Conservation (phyloP, 2,888 invertebrate species). For the Acleris emargana region DNA sequence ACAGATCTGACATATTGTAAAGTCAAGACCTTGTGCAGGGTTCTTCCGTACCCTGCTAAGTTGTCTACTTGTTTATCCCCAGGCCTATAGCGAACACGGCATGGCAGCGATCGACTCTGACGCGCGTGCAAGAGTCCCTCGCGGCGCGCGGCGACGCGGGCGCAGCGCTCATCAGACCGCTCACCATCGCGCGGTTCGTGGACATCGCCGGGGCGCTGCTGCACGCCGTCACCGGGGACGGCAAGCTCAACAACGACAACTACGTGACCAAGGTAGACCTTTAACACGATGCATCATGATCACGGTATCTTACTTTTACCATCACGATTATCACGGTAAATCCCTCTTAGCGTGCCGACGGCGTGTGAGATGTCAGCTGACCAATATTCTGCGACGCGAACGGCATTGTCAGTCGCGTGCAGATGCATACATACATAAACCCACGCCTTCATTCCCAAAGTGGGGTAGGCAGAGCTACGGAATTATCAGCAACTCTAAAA, state of each 20-base stretch:
- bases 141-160: conserved; percentile 42
- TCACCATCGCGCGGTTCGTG: conserved; percentile 76
- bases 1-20: not conserved
- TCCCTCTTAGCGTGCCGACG: no score
- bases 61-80: not conserved
- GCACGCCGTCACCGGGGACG: conserved; percentile 48
- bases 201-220: conserved; percentile 63
- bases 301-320: not conserved
- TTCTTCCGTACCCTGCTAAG: no score
- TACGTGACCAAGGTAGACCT: conserved; percentile 69
- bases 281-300: no score
- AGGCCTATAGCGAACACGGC: conserved; percentile 60
- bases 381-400: no score
- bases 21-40: not conserved
- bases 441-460: no score
- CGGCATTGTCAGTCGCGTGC: no score
- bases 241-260: conserved; percentile 68
- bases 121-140: conserved; percentile 48
- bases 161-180: conserved; percentile 64
- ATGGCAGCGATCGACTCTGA: conserved; percentile 65
- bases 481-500: no score
- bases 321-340: no score
- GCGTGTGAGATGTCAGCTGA: no score
- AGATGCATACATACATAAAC: no score
- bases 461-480: no score